Evolutionary conservation across 2,113 vertebrate species (phyloP).

Genomic region (Osmerus eperlanus): DNA sequence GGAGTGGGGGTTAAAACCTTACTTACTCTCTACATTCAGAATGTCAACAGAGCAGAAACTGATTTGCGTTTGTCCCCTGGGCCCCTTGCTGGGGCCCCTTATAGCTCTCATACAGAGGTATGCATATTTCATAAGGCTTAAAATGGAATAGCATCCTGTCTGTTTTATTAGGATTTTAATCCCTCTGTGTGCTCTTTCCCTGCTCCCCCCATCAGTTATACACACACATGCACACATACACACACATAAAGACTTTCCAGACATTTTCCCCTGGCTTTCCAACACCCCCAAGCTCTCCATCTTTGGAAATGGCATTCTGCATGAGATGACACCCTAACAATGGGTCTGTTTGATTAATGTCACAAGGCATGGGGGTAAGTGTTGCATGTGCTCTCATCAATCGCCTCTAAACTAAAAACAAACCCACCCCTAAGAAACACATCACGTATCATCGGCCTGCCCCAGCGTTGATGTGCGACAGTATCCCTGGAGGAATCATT

Average conservation of each 20-base stretch:
- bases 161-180: conserved; percentile 75
- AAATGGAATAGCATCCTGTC: conserved; percentile 63
- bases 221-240: neutral
- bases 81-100: conserved; percentile 36
- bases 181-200: conserved; percentile 49
- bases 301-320: neutral
- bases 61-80: conserved; percentile 38
- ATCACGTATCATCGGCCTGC: neutral
- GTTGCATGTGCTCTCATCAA: neutral
- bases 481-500: neutral
- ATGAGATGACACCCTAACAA: neutral
- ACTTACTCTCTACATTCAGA: conserved; percentile 38
- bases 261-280: conserved; percentile 38
- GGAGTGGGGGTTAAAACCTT: conserved; percentile 33
- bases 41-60: conserved; percentile 53
- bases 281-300: conserved; percentile 15
- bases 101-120: conserved; percentile 48
- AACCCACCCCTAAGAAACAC: neutral
- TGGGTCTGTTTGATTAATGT: conserved; percentile 5
- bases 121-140: conserved; percentile 72
- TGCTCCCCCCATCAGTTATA: neutral
- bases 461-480: neutral
- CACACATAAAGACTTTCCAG: conserved; percentile 42
- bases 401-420: neutral
- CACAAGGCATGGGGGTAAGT: neutral